Conservation (phyloP, 1,140 invertebrate genomes). For the Drosophila auraria region DNA sequence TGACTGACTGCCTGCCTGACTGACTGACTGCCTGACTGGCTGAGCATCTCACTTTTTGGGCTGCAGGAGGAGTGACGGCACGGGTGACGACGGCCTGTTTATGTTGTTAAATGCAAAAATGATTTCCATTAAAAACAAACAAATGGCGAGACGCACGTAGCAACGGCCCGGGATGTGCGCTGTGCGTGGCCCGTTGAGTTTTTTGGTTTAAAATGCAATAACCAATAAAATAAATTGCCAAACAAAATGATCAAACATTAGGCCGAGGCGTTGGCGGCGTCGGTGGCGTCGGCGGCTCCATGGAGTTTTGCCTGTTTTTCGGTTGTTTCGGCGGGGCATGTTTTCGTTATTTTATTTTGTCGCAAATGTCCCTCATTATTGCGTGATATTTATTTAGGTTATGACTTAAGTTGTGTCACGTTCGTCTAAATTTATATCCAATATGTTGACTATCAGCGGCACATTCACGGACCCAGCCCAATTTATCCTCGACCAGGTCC, state of each 20-base stretch:
- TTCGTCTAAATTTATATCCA: constrained; percentile 79
- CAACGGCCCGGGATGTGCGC: constrained; percentile 20
- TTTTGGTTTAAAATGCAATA: constrained; percentile 82
- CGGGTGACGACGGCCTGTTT: constrained; percentile 66
- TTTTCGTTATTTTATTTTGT: constrained; percentile 66
- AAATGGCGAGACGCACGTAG: constrained; percentile 68
- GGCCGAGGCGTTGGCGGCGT: constrained; percentile 35
- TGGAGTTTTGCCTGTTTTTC: constrained; percentile 39
- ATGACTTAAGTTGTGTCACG: constrained; percentile 84
- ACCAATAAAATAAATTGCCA: constrained; percentile 83
- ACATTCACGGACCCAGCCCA: constrained; percentile 63
- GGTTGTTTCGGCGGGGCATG: background rate
- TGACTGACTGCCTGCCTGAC: constrained; percentile 23
- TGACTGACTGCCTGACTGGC: constrained; percentile 25
- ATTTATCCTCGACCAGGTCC: constrained; percentile 28
- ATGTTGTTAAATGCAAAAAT: constrained; percentile 83
- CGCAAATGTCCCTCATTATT: constrained; percentile 81
- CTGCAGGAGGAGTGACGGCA: constrained; percentile 23
- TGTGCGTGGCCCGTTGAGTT: constrained; percentile 51
- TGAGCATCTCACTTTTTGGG: constrained; percentile 40
- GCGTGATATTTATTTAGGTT: constrained; percentile 84
- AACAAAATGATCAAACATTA: constrained; percentile 81
- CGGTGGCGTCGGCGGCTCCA: constrained; percentile 14
- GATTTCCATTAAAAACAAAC: constrained; percentile 80
- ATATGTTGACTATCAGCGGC: constrained; percentile 76